These are phyloP conservation scores for Trissolcus basalis DNA, from an alignment of 1,140 invertebrate genomes.

Conservation along the genomic window DNA sequence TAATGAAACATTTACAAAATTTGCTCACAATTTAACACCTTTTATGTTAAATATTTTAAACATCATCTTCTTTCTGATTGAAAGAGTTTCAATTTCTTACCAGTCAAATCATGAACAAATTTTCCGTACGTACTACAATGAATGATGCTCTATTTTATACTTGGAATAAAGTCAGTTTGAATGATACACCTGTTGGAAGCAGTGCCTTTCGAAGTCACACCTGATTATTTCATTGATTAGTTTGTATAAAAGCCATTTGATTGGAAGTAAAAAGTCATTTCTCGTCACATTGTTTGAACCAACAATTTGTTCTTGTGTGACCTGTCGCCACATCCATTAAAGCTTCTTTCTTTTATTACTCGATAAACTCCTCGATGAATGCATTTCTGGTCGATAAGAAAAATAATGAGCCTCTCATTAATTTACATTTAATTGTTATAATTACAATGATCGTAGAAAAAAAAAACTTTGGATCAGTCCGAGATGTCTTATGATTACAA, in stretches of 20 bases:
- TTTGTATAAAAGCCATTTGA: slow-evolving; percentile 12
- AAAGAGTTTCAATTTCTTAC: too few relatives aligned
- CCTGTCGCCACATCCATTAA: slow-evolving; percentile 16
- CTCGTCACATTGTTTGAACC: background rate
- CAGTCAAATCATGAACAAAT: too few relatives aligned
- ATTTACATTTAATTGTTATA: too few relatives aligned
- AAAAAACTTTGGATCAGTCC: slow-evolving; percentile 1
- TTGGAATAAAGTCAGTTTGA: too few relatives aligned
- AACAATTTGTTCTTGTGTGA: slow-evolving; percentile 1
- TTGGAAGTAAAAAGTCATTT: slow-evolving; percentile 9
- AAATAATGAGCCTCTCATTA: background rate
- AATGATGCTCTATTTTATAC: too few relatives aligned
- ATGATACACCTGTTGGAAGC: too few relatives aligned
- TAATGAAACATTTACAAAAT: too few relatives aligned
- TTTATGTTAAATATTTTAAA: too few relatives aligned
- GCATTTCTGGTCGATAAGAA: slow-evolving; percentile 12
- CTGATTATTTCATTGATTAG: slow-evolving; percentile 24
- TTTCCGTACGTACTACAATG: too few relatives aligned
- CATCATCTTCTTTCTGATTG: too few relatives aligned
- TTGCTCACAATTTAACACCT: too few relatives aligned
- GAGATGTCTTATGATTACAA: too few relatives aligned
- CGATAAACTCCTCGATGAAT: slow-evolving; percentile 10
- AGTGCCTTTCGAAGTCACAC: background rate
- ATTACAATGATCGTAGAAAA: background rate
- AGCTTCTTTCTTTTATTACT: slow-evolving; percentile 6